These are phyloP conservation scores for Acanthis flammea DNA, from an alignment of 2,797 vertebrate species.

Conservation along the genomic window DNA sequence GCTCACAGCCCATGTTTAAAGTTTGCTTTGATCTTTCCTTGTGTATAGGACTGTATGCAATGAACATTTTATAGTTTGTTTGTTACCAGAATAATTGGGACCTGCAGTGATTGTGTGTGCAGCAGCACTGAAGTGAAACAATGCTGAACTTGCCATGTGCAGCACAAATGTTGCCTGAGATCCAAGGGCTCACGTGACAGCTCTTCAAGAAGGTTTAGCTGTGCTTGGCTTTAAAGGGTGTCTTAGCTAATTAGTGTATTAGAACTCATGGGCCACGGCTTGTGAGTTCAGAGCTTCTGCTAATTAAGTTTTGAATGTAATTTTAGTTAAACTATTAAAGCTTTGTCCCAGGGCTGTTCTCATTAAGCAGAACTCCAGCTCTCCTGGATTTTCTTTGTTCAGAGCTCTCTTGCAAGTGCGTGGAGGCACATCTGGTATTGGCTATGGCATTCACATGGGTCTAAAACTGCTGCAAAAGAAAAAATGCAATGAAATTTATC, in stretches of 20 bases:
- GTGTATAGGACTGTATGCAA: neutral
- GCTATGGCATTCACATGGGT: conserved; percentile 37
- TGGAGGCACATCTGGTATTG: conserved; percentile 46
- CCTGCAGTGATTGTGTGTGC: neutral
- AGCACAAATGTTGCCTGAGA: conserved; percentile 41
- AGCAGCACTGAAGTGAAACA: neutral
- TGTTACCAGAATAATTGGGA: neutral
- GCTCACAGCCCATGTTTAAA: neutral
- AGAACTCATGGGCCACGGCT: conserved; percentile 62
- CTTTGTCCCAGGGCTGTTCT: conserved; percentile 67
- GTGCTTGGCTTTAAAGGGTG: conserved; percentile 56
- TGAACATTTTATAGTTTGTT: neutral
- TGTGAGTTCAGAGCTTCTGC: conserved; percentile 68
- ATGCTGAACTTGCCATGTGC: neutral
- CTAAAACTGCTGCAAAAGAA: conserved; percentile 54
- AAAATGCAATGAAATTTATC: conserved; percentile 64
- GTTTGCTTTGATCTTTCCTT: neutral
- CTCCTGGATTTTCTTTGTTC: conserved; percentile 57
- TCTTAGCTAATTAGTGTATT: conserved; percentile 73
- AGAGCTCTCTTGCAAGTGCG: conserved; percentile 26
- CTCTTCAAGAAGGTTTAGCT: conserved; percentile 51
- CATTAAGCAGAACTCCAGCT: conserved; percentile 48
- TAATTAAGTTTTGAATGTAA: conserved; percentile 76
- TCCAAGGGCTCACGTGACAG: conserved; percentile 4
- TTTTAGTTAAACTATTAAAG: conserved; percentile 75